Evolutionary conservation across 2,888 invertebrate genomes (phyloP).

Genomic region (Aporophyla nigra): DNA sequence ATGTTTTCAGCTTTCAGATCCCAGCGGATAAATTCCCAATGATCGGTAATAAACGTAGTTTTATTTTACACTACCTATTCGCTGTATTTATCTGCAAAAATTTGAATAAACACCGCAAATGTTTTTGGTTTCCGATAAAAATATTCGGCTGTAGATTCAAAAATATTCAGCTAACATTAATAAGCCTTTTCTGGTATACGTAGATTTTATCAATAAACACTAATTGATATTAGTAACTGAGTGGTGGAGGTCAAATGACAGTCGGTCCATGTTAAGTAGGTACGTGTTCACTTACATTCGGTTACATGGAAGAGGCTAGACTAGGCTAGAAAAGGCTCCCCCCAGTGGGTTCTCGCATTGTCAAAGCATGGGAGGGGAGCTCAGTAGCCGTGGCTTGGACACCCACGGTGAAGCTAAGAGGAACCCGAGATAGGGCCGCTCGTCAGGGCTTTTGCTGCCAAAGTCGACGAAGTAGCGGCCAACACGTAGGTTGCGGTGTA

Average conservation of each 20-base stretch:
- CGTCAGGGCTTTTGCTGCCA: no score
- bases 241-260: no score
- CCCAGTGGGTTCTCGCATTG: no score
- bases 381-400: no score
- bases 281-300: no score
- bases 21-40: constrained; percentile 36
- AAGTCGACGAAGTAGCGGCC: no score
- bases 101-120: neutral
- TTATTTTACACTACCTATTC: constrained; percentile 34
- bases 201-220: neutral
- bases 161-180: neutral
- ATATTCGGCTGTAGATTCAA: neutral
- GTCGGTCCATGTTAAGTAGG: no score
- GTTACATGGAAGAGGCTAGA: neutral
- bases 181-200: neutral
- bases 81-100: constrained; percentile 26
- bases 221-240: neutral
- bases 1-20: constrained; percentile 39
- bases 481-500: no score
- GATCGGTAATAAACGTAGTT: constrained; percentile 41
- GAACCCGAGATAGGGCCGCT: no score
- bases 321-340: no score
- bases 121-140: constrained; percentile 1
- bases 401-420: no score
- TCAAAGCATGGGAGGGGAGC: no score